Conservation (phyloP, 2,888 invertebrate species). For the Opisthograptis luteolata region DNA sequence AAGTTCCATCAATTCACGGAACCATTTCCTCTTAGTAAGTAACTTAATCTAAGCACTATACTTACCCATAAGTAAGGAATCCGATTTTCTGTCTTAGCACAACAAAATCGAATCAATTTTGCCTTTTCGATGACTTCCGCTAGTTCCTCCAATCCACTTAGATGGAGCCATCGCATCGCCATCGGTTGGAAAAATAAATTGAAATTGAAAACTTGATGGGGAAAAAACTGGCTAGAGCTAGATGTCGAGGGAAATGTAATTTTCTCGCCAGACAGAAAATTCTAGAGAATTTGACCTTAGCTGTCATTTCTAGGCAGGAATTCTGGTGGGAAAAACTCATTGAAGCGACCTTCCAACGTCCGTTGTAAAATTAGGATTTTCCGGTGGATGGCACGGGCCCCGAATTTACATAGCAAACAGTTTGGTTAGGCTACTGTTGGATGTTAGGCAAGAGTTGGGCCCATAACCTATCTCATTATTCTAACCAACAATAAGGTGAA, state of each 20-base stretch:
- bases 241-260: not conserved
- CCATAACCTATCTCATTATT: too few species aligned
- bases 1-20: not conserved
- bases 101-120: slow-evolving; percentile 11
- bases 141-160: slow-evolving; percentile 9
- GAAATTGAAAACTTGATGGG: slow-evolving; percentile 4
- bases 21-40: slow-evolving; percentile 5
- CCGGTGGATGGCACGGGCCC: slow-evolving; percentile 27
- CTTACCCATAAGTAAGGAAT: slow-evolving; percentile 7
- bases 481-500: too few species aligned
- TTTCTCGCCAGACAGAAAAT: not conserved
- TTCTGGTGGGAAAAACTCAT: slow-evolving; percentile 7
- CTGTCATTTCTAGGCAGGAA: slow-evolving; percentile 8
- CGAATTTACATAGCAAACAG: slow-evolving; percentile 23
- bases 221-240: not conserved
- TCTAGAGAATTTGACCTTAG: slow-evolving; percentile 3
- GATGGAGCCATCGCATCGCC: slow-evolving; percentile 1
- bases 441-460: not conserved
- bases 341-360: slow-evolving; percentile 23
- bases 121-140: slow-evolving; percentile 7
- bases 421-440: slow-evolving; percentile 5
- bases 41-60: slow-evolving; percentile 3
- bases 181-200: slow-evolving; percentile 3
- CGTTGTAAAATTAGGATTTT: slow-evolving; percentile 44
- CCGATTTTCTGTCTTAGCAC: slow-evolving; percentile 6